Conservation (phyloP, 2,113 vertebrate species). For the Microcebus murinus region DNA sequence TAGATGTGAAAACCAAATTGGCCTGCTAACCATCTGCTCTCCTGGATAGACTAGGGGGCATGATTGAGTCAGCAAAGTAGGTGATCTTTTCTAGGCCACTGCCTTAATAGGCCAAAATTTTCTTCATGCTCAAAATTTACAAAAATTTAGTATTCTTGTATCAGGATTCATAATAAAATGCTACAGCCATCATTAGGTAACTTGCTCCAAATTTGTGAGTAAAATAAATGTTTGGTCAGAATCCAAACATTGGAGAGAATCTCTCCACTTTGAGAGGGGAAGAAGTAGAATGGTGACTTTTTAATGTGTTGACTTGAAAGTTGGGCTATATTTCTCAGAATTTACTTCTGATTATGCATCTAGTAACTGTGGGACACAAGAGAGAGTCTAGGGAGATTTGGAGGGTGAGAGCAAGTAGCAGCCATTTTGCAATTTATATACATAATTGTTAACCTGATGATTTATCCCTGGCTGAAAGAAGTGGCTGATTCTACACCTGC, state of each 20-base stretch:
- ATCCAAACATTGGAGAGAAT: background rate
- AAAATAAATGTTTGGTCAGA: background rate
- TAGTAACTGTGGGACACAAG: fast-evolving
- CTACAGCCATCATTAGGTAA: background rate
- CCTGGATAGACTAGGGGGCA: background rate
- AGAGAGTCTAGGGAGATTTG: background rate
- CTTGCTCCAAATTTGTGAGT: background rate
- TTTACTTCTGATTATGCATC: background rate
- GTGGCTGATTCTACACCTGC: fast-evolving
- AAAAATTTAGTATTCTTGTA: background rate
- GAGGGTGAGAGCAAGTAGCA: fast-evolving
- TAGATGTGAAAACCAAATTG: background rate
- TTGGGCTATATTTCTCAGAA: background rate
- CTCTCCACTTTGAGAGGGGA: background rate
- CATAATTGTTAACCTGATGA: background rate
- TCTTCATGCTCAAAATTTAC: background rate
- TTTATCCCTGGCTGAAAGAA: background rate
- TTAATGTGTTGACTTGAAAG: background rate
- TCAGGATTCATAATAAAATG: background rate
- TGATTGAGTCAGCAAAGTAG: background rate
- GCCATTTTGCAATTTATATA: background rate
- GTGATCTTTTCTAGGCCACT: background rate
- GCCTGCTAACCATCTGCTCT: background rate
- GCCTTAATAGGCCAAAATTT: background rate
- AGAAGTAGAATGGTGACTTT: background rate